A percentile compares a stretch with the other conserved stretches of the same genome.
Evolutionary conservation across 2,797 vertebrate genomes (phyloP).

Genomic region (Hippopotamyrus pictus): DNA sequence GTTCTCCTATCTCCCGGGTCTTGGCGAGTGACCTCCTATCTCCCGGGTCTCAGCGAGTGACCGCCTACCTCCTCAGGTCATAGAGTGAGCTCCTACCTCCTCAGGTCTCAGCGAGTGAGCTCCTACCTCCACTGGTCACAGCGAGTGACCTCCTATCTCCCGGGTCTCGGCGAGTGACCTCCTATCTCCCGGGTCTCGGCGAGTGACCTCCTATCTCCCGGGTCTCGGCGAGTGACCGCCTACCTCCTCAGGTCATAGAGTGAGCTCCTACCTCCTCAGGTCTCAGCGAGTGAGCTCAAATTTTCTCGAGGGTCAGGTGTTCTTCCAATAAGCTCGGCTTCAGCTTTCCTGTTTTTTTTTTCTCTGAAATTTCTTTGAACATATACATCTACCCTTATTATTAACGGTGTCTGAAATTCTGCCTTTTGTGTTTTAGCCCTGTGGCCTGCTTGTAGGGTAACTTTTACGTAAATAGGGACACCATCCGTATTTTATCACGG

Average conservation of each 20-base stretch:
- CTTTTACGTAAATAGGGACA: not conserved
- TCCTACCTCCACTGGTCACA: not conserved
- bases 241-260: not conserved
- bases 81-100: not conserved
- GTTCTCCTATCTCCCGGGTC: not conserved
- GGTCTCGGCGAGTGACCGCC: not conserved
- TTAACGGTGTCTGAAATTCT: not conserved
- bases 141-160: not conserved
- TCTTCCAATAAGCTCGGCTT: not conserved
- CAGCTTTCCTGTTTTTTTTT: not conserved
- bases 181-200: not conserved
- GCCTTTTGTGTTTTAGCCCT: not conserved
- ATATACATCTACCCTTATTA: not conserved
- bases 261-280: not conserved
- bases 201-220: not conserved
- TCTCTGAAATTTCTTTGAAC: not conserved
- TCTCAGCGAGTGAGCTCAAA: not conserved
- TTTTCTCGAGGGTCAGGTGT: not conserved
- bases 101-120: not conserved
- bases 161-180: too few relatives aligned
- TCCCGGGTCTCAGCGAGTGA: not conserved
- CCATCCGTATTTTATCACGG: not conserved
- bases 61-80: not conserved
- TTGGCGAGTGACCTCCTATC: not conserved
- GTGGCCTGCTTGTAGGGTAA: not conserved